Evolutionary conservation across 2,888 invertebrate species (phyloP).

Genomic region (Drosophila nr. perissopoda): DNA sequence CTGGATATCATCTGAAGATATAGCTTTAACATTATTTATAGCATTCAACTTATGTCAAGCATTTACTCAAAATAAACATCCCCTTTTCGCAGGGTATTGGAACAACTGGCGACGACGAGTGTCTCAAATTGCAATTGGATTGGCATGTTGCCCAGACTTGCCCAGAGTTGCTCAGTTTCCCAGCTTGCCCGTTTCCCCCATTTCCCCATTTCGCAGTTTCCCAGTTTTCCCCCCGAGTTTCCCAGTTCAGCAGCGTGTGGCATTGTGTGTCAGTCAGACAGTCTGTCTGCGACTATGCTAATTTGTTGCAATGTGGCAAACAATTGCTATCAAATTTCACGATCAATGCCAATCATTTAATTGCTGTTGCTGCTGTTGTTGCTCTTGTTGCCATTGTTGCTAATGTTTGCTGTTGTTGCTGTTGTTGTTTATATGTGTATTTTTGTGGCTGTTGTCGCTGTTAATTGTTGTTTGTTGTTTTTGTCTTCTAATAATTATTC

Average conservation of each 20-base stretch:
- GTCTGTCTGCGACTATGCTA: constrained; percentile 56
- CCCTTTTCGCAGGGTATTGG: constrained; percentile 7
- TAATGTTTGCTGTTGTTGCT: constrained; percentile 5
- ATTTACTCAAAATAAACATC: no score
- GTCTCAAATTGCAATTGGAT: constrained; percentile 59
- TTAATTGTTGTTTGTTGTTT: constrained; percentile 18
- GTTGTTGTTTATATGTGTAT: constrained; percentile 4
- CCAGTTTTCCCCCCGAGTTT: neutral
- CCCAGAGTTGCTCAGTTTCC: neutral
- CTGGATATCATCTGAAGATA: neutral
- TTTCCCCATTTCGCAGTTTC: neutral
- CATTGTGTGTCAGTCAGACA: constrained; percentile 58
- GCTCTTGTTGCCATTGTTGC: constrained; percentile 8
- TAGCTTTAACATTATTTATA: neutral
- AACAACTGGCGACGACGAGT: constrained; percentile 7
- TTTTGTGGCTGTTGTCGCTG: neutral
- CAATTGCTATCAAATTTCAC: constrained; percentile 74
- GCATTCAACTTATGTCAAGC: neutral
- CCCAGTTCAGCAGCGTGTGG: constrained; percentile 26
- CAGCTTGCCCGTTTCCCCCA: no score
- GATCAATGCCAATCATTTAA: constrained; percentile 80
- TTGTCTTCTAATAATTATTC: constrained; percentile 61
- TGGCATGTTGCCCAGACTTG: constrained; percentile 63
- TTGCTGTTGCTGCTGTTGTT: constrained; percentile 34
- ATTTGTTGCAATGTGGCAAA: constrained; percentile 49